Percentiles rank a stretch among this genome's conserved stretches.
These are phyloP conservation scores for Lithobates pipiens DNA, from an alignment of 2,797 vertebrate species.

Conservation along the genomic window DNA sequence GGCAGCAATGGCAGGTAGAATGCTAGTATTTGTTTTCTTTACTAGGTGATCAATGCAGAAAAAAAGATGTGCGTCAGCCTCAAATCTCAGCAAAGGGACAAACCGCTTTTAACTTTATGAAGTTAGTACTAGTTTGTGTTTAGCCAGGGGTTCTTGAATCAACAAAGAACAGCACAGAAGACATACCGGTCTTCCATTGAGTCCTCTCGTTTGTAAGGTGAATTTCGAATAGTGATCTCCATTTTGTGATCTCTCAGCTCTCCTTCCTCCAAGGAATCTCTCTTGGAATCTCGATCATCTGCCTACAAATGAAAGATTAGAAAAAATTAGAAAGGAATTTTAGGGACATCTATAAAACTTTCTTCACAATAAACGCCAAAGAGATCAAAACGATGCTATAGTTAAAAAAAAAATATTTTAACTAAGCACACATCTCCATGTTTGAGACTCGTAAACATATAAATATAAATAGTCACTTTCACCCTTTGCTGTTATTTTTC, in stretches of 20 bases:
- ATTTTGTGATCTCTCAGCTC: conserved; percentile 96
- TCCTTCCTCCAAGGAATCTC: conserved; percentile 97
- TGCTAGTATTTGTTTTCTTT: too few species aligned
- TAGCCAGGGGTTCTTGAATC: neutral
- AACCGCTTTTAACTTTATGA: neutral
- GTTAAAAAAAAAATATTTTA: too few species aligned
- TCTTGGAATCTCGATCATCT: conserved; percentile 96
- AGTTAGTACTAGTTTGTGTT: neutral
- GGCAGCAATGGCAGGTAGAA: too few species aligned
- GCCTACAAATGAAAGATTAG: conserved; percentile 77
- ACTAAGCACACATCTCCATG: too few species aligned
- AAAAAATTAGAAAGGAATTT: neutral
- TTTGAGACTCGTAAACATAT: too few species aligned
- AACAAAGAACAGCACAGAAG: neutral
- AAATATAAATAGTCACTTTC: too few species aligned
- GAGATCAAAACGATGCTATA: too few species aligned
- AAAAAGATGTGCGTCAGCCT: too few species aligned
- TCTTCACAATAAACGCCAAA: neutral
- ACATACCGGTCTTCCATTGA: conserved; percentile 92
- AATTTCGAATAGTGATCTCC: conserved; percentile 98
- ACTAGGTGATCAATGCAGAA: too few species aligned
- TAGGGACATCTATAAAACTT: neutral
- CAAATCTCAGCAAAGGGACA: too few species aligned
- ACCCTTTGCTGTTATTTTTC: too few species aligned
- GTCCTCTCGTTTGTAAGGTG: conserved; percentile 91